phyloP scores from a whole-genome alignment of 2,113 vertebrate genomes.

The Callorhinus ursinus region DNA sequence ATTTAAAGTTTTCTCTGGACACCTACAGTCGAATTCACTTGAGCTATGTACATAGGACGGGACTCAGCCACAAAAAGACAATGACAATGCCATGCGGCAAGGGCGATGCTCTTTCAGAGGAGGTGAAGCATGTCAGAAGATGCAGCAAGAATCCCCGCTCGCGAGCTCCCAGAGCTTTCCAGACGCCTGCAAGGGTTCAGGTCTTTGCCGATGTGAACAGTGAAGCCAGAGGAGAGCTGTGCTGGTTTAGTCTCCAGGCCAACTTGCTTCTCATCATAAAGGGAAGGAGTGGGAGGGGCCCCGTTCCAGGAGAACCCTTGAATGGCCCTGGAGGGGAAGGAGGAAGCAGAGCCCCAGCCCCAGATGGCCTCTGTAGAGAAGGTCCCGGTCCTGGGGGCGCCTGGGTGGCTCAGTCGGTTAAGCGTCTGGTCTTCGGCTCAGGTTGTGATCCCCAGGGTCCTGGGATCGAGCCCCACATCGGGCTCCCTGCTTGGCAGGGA shows the following conservation, averaged over 20 bases:
- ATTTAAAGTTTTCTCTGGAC: neutral
- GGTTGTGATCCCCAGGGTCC: no score
- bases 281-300: neutral
- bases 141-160: neutral
- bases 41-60: neutral
- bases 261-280: neutral
- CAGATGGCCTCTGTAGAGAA: neutral
- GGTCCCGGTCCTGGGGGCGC: neutral
- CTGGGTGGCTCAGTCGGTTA: no score
- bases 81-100: neutral
- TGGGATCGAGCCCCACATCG: no score
- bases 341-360: no score
- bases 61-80: neutral
- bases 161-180: accelerated
- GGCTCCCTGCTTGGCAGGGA: no score
- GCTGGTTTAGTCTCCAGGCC: neutral
- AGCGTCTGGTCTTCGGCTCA: no score
- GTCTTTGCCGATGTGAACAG: neutral
- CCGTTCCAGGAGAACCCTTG: accelerated
- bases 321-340: no score
- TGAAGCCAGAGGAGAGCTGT: neutral
- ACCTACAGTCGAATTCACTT: neutral
- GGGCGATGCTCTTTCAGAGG: neutral
- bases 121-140: accelerated
- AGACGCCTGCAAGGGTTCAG: neutral